Evolutionary conservation across 2,113 vertebrate genomes (phyloP), one percentile per base, ranked within the genome.

Genomic region (Oncorhynchus mykiss): DNA sequence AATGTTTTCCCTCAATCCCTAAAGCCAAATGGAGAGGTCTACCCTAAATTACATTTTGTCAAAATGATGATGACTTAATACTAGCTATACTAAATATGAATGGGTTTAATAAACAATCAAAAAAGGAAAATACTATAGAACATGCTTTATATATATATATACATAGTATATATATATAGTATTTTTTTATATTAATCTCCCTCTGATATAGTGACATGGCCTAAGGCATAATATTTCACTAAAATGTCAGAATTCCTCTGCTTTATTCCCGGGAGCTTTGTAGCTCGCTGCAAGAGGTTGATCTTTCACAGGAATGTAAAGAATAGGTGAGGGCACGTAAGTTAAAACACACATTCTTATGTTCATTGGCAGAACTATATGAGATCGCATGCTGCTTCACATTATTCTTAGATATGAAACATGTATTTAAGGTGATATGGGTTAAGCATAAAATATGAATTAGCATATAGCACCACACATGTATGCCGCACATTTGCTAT

Each of bases 361-460:
- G 75, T 83, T 80, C 81, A 66, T 71, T 60, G 78, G 74, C 82
- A 88, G 90, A 89, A 91, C 91, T 88, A 89, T 85, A 82, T 79
- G 34, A 74, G 83, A 78, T 68, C n/a, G 79, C 90, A 78, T 49
- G 81, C 87, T 86, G 91, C 76, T 91, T 90, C 82, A 86, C 84
- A 62, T 77, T 83, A 81, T 91, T 86, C 83, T 87, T 87, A 78
- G 80, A 89, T 86, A 88, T 11, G 73, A 85, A 80, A 82, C 86
- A 89, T 88, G 80, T 77, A 87, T 90, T 87, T 78, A 82, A 90
- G 88, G 90, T 91, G 91, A 91, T 14, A 39, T 78, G 82, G 80
- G 48, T 85, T 81, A 45, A 88, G 82, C 86, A 86, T 91, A 90
- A 89, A 90, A 84, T 77, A 80, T 86, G 87, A 92, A 91, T 92